phyloP scores from a whole-genome alignment of 2,888 invertebrate genomes.

The Pardosa pseudoannulata region DNA sequence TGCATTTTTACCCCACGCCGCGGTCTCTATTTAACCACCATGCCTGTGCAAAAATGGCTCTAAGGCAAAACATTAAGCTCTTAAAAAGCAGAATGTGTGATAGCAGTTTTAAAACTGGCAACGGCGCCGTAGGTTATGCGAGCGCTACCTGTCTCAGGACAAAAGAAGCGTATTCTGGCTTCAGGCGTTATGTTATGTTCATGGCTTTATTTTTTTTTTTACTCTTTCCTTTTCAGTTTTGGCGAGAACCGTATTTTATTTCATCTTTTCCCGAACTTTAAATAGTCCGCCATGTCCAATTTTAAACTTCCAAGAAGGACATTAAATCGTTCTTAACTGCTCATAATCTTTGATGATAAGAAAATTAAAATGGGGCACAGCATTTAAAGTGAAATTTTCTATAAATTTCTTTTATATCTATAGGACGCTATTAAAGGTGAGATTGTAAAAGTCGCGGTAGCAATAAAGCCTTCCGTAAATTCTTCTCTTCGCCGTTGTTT shows the following conservation, averaged over 20 bases:
- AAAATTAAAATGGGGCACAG: conserved; percentile 54
- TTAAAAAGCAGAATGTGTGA: conserved; percentile 59
- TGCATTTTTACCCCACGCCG: conserved; percentile 37
- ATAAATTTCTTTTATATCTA: conserved; percentile 15
- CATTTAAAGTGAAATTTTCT: conserved; percentile 24
- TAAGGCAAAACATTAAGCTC: conserved; percentile 65
- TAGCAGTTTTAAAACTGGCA: conserved; percentile 66
- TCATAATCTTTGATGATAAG: conserved; percentile 63
- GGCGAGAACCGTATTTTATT: conserved; percentile 57
- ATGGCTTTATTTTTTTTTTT: no score
- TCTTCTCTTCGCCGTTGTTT: background rate
- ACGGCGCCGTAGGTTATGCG: conserved; percentile 49
- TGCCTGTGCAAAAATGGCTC: conserved; percentile 34
- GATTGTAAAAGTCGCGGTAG: conserved; percentile 3
- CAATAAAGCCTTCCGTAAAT: conserved; percentile 2
- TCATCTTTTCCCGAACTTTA: conserved; percentile 50
- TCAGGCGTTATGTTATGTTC: conserved; percentile 11
- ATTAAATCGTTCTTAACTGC: conserved; percentile 68
- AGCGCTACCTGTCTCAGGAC: conserved; percentile 56
- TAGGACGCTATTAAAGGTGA: conserved; percentile 1
- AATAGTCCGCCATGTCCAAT: conserved; percentile 66
- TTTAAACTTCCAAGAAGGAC: conserved; percentile 66
- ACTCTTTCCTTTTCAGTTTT: conserved; percentile 22
- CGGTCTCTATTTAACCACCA: conserved; percentile 16
- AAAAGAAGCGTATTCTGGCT: conserved; percentile 45